Base-by-base conservation (phyloP, 2,888 invertebrate species). In the Phyllotreta striolata region DNA sequence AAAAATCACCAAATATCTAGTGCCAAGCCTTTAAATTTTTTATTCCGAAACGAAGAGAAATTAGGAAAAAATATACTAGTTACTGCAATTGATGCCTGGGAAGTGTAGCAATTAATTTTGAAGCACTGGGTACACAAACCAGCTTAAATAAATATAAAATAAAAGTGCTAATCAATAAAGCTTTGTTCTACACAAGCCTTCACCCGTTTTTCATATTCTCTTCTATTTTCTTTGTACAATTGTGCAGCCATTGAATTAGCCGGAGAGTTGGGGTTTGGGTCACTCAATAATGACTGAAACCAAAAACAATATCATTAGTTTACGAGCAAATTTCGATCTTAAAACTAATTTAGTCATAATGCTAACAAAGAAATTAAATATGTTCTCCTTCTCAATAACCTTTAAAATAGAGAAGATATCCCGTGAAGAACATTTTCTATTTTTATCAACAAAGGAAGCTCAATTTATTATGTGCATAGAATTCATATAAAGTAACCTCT, bases 151-250 rank as follows among this genome's bases (percentile, higher is more conserved):
- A 38, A 35, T 51, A 34, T 51, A 54, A 12, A 12, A 44, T 24
- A 52, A 52, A 59, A 54, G 38, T 68, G 77, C 88, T 93, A 95
- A 88, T 95, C 95, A 85, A 94, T 92, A 91, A 98, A 98, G 85
- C 96, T 97, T 85, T 98, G 97, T 88, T 99, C 98, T 81, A 99
- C 98, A 84, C 98, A 96, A 80, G 96, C 96, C 88, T 96, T 96
- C 80, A 99, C 98, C 87, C 96, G 90, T 86, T 98, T 98, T 87
- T 98, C 98, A 84, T 99, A 99, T 86, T 98, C 98, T 79, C 98
- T 89, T 79, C 97, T 90, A 84, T 98, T 98, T 85, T 98, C 98
- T 87, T 98, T 97, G 86, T 98, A 99, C 79, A 99, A 89, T 85
- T 98, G 98, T 74, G 98, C 98, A 79, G 98, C 98, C 89, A 96